Conservation (phyloP, 2,113 vertebrate genomes). For the Orientallactaga bullata region DNA sequence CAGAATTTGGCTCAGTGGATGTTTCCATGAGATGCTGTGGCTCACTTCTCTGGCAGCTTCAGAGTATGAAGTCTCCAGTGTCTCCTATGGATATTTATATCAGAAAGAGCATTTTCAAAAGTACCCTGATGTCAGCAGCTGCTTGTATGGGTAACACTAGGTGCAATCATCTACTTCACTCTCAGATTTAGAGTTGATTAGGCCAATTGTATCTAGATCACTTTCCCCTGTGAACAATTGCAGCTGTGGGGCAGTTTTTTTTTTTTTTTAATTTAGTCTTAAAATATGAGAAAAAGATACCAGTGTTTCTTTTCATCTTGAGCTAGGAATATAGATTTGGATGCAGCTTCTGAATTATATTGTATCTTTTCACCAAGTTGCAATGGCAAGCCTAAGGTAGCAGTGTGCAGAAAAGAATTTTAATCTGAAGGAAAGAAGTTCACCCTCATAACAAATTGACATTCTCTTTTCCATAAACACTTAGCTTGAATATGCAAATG, state of each 20-base stretch:
- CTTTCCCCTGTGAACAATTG: slow-evolving; percentile 64
- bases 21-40: not conserved
- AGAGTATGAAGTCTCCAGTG: not conserved
- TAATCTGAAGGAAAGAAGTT: slow-evolving; percentile 63
- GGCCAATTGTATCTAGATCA: slow-evolving; percentile 69
- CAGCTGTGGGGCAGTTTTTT: slow-evolving; percentile 38
- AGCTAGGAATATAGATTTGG: slow-evolving; percentile 68
- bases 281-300: slow-evolving; percentile 49
- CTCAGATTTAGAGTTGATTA: slow-evolving; percentile 75
- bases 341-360: slow-evolving; percentile 53
- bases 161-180: slow-evolving; percentile 63
- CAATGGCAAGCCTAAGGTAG: slow-evolving; percentile 49
- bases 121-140: slow-evolving; percentile 61
- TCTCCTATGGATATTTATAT: slow-evolving; percentile 43
- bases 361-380: slow-evolving; percentile 61
- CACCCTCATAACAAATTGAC: slow-evolving; percentile 67
- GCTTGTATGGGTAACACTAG: slow-evolving; percentile 33
- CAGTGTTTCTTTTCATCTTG: slow-evolving; percentile 49
- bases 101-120: slow-evolving; percentile 43
- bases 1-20: not conserved
- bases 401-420: slow-evolving; percentile 49
- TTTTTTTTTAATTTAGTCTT: slow-evolving; percentile 45
- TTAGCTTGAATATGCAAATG: slow-evolving; percentile 84
- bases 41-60: not conserved
- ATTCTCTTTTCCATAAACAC: slow-evolving; percentile 73